phyloP scores from a whole-genome alignment of 2,888 invertebrate species.

The Apotomis turbidana region DNA sequence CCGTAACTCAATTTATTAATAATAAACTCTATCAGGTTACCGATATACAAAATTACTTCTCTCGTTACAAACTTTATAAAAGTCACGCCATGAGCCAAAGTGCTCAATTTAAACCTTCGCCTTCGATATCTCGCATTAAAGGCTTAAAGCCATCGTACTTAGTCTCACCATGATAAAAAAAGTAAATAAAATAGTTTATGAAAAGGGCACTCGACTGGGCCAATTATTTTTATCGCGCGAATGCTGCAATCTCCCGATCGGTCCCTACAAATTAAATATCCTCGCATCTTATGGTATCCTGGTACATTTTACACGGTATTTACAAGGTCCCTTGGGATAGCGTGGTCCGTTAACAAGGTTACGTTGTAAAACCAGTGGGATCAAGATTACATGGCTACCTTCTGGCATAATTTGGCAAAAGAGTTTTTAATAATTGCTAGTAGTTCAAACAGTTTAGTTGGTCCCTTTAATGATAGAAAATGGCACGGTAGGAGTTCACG shows the following conservation, averaged over 20 bases:
- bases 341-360: conserved; percentile 42
- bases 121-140: conserved; percentile 50
- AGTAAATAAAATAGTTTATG: conserved; percentile 54
- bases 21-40: neutral
- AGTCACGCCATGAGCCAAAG: conserved; percentile 42
- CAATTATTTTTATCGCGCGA: conserved; percentile 61
- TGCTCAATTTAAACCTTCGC: conserved; percentile 39
- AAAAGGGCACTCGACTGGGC: conserved; percentile 56
- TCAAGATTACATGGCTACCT: neutral
- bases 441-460: neutral
- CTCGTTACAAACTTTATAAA: conserved; percentile 20
- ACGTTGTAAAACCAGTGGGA: conserved; percentile 11
- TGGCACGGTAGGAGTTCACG: conserved; percentile 1
- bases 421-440: conserved; percentile 7
- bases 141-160: conserved; percentile 50
- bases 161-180: conserved; percentile 58
- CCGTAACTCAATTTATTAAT: neutral
- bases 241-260: conserved; percentile 43
- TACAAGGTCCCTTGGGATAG: conserved; percentile 72
- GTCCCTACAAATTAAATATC: conserved; percentile 45
- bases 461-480: neutral
- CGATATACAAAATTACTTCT: neutral
- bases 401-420: neutral
- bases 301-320: conserved; percentile 73
- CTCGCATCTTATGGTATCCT: conserved; percentile 61